Evolutionary conservation across 2,888 invertebrate genomes (phyloP), one percentile per base, ranked within the genome.

Genomic region (Hydropsyche betteni): DNA sequence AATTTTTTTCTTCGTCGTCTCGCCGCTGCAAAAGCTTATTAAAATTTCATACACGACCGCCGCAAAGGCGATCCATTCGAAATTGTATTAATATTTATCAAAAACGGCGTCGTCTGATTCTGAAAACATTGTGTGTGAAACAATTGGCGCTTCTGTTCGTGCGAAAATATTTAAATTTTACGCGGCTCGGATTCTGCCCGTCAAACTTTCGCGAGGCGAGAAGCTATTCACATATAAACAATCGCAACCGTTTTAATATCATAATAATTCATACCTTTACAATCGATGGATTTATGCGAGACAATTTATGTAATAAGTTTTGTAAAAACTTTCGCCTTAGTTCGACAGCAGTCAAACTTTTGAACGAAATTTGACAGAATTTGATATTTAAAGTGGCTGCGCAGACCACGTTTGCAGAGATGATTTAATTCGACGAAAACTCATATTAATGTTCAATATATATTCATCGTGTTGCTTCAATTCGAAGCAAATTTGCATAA

Each of bases 291-390:
- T 58, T 58, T 58, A 24, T 24, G 53, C 6, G 53, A 8, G 58
- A 58, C 58, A 58, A 58, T 58, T 58, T 58, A 58, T 58, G 58
- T 58, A 58, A 58, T 14, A 58, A 58, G 58, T 58, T 58, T 16
- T 14, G 64, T 5, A 64, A 64, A 64, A 64, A 64, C 64, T 64
- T 64, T 64, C 33, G n/a, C 34, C 33, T 0, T 64, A 36, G 64
- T 64, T 36, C 34, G 64, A 64, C 64, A 64, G 64, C n/a, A 33
- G n/a, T 24, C 36, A 34, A 36, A 64, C 24, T n/a, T 64, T 64
- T 64, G 34, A 64, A 36, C 12, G 34, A n/a, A 10, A 12, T n/a
- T 64, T n/a, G 64, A 61, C 36, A 33, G 36, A 10, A 6, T 55
- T 55, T 16, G 55, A 55, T 55, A 55, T 55, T 55, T n/a, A 55